Evolutionary conservation across 2,888 invertebrate genomes (phyloP), one percentile per base, ranked within the genome.

Genomic region (Caenorhabditis angaria): DNA sequence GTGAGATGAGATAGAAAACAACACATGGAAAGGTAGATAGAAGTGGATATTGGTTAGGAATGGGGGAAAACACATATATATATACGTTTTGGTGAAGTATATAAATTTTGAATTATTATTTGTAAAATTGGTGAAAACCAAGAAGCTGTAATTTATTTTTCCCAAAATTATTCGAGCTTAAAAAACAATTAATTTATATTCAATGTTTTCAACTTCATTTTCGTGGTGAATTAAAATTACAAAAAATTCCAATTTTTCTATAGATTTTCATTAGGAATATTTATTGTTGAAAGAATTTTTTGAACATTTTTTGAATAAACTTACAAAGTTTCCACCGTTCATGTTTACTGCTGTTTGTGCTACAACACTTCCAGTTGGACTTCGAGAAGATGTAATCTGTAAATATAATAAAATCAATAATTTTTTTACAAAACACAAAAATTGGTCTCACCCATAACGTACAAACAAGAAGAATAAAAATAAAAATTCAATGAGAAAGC

Each of bases 311-410:
- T 12, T 8, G 14, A 41, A 24, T 41, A 35, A 57, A 68, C 68
- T 69, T 22, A 69, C 68, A 48, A 69, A 69, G 29, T 63, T 63
- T 53, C 63, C 55, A 35, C 54, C 51, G 51, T 69, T 69, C 68
- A 69, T 69, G 8, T 53, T 50, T 22, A 54, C 55, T 32, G 50
- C 55, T n/a, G n/a, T n/a, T n/a, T n/a, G n/a, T n/a, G n/a, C n/a
- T n/a, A n/a, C n/a, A n/a, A n/a, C n/a, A 29, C 41, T 51, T 47
- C 53, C 55, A 50, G 61, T 59, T 61, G 59, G 61, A 10, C 58
- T 50, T 50, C 55, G 20, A n/a, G 18, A 22, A 18, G 29, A 53
- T 1, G 54, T 57, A 51, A 58, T 41, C 41, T 41, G 18, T 10
- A 32, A 32, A 8, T 5, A 32, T 8, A 32, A 32, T 8, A 32